These are phyloP conservation scores for Poeciliopsis infans DNA, from an alignment of 2,797 vertebrate species.

Conservation along the genomic window DNA sequence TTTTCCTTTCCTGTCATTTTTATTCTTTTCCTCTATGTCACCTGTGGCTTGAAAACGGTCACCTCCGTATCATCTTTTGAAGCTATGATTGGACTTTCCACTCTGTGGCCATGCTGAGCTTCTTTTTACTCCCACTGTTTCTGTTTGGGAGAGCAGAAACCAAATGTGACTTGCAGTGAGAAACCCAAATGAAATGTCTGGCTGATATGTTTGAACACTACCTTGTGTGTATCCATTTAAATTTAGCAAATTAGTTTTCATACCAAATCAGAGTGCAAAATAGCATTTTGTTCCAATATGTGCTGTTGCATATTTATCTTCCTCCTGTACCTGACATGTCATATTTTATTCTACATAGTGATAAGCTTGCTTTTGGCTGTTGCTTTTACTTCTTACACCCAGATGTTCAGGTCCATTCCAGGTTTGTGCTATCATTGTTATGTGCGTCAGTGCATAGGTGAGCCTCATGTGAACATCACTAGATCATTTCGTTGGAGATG, in stretches of 20 bases:
- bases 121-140: slow-evolving; percentile 13
- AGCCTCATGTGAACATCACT: slow-evolving; percentile 60
- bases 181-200: slow-evolving; percentile 18
- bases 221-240: slow-evolving; percentile 14
- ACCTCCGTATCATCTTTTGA: slow-evolving; percentile 8
- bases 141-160: background rate
- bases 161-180: slow-evolving; percentile 14
- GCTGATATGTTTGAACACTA: slow-evolving; percentile 1
- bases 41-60: slow-evolving; percentile 12
- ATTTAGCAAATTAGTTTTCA: background rate
- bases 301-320: slow-evolving; percentile 35
- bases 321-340: slow-evolving; percentile 37
- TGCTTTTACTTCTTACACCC: slow-evolving; percentile 33
- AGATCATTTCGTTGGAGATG: slow-evolving; percentile 66
- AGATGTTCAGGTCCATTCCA: slow-evolving; percentile 20
- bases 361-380: slow-evolving; percentile 45
- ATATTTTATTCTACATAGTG: slow-evolving; percentile 28
- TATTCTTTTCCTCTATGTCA: slow-evolving; percentile 22
- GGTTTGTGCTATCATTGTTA: slow-evolving; percentile 18
- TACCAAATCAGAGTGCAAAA: slow-evolving; percentile 20
- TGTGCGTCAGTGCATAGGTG: slow-evolving; percentile 22
- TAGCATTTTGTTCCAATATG: slow-evolving; percentile 15
- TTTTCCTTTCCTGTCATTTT: background rate
- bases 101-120: slow-evolving; percentile 18
- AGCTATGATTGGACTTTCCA: slow-evolving; percentile 26